Percentiles rank a stretch among this genome's conserved stretches.
These are phyloP conservation scores for Dichetophora obliterata DNA, from an alignment of 2,888 invertebrate genomes.

Conservation along the genomic window DNA sequence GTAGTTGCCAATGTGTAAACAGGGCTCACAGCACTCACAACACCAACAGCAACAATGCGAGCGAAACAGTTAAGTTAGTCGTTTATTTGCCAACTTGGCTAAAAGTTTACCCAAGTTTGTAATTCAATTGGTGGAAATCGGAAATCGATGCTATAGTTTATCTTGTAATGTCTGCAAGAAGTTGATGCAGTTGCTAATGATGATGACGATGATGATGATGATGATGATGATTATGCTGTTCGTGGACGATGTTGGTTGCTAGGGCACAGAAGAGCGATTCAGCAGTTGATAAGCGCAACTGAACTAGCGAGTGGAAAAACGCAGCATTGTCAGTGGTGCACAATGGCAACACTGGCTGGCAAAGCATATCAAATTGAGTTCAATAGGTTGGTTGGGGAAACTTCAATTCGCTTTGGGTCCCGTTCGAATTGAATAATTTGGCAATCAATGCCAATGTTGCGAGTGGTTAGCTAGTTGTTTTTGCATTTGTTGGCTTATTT, in stretches of 20 bases:
- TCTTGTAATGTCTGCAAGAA: conserved; percentile 16
- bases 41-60: not conserved
- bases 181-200: too few relatives aligned
- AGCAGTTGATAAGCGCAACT: too few relatives aligned
- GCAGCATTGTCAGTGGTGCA: too few relatives aligned
- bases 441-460: conserved; percentile 6
- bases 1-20: conserved; percentile 22
- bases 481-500: not conserved
- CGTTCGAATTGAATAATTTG: conserved; percentile 32
- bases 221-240: too few relatives aligned
- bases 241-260: too few relatives aligned
- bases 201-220: too few relatives aligned
- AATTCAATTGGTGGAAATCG: conserved; percentile 46
- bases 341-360: too few relatives aligned
- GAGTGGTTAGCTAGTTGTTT: conserved; percentile 2
- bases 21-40: conserved; percentile 9
- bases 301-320: too few relatives aligned
- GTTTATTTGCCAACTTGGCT: conserved; percentile 41
- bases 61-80: conserved; percentile 34
- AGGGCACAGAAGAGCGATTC: too few relatives aligned
- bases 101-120: conserved; percentile 46
- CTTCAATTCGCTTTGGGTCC: conserved; percentile 6
- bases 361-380: not conserved
- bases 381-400: conserved; percentile 11
- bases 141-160: conserved; percentile 35